Percentiles rank a stretch among this genome's conserved stretches.
Evolutionary conservation across 2,113 vertebrate genomes (phyloP).

Genomic region (Antechinus flavipes): DNA sequence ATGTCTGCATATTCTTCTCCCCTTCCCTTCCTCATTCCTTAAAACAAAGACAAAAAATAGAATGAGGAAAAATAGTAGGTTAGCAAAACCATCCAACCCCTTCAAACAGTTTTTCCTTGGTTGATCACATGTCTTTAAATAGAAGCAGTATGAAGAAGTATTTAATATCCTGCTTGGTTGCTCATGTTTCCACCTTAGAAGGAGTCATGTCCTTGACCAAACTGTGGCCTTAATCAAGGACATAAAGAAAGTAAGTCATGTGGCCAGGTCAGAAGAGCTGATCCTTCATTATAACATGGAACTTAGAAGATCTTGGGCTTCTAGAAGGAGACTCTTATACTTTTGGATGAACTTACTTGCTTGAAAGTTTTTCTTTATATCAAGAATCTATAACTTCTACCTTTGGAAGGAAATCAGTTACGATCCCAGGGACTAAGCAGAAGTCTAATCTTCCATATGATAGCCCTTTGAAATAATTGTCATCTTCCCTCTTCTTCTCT

Average conservation of each 20-base stretch:
- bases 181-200: background rate
- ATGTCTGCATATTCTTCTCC: background rate
- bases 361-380: background rate
- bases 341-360: background rate
- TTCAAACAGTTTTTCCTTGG: background rate
- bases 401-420: background rate
- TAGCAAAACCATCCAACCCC: background rate
- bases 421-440: background rate
- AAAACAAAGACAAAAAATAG: background rate
- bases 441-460: background rate
- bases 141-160: background rate
- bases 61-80: background rate
- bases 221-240: background rate
- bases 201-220: background rate
- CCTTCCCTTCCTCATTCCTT: background rate
- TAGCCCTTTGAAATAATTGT: background rate
- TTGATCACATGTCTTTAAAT: background rate
- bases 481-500: background rate
- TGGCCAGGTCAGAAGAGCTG: constrained; percentile 10
- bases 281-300: background rate
- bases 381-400: background rate
- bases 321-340: background rate
- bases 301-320: background rate
- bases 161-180: constrained; percentile 5
- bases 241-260: background rate